phyloP scores from a whole-genome alignment of 2,113 vertebrate genomes.

The Pardalotus punctatus region DNA sequence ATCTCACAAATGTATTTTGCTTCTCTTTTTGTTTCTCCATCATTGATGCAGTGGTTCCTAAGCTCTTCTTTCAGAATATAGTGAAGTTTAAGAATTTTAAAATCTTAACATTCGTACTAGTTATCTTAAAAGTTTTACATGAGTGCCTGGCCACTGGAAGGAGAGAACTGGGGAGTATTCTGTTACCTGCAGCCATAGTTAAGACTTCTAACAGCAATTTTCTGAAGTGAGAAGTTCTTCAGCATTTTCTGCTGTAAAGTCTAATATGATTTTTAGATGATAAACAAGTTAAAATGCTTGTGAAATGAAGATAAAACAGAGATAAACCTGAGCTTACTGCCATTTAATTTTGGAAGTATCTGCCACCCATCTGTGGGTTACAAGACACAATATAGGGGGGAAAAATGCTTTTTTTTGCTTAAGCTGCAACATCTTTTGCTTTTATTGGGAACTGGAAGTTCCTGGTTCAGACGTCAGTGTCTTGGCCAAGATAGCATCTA shows the following conservation, averaged over 20 bases:
- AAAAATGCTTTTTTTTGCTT: background rate
- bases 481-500: constrained; percentile 11
- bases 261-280: background rate
- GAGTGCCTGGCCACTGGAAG: rapidly evolving
- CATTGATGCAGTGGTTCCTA: background rate
- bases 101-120: background rate
- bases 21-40: background rate
- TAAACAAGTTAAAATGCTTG: background rate
- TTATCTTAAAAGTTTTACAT: rapidly evolving
- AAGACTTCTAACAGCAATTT: background rate
- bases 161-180: background rate
- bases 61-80: background rate
- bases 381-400: background rate
- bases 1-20: background rate
- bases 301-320: background rate
- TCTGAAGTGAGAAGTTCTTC: background rate
- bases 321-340: background rate
- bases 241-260: background rate
- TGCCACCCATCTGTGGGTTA: background rate
- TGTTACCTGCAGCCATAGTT: background rate
- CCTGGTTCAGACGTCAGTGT: background rate
- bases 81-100: background rate
- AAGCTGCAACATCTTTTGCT: background rate
- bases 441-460: constrained; percentile 1
- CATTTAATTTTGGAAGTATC: background rate